These are phyloP conservation scores for Campoplex capitator DNA, from an alignment of 2,888 invertebrate genomes.

Conservation along the genomic window DNA sequence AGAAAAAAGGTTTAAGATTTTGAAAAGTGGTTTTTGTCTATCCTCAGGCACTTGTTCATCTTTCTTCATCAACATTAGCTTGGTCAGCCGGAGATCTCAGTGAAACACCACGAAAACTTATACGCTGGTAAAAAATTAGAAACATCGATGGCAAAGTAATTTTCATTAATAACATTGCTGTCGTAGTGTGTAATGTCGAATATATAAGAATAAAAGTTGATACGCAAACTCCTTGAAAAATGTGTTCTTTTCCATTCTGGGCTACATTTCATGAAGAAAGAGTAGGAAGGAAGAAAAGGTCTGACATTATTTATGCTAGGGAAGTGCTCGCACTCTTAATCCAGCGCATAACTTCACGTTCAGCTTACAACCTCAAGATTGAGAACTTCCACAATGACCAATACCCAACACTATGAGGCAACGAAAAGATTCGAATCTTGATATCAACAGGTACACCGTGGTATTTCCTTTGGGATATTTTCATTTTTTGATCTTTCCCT, in stretches of 20 bases:
- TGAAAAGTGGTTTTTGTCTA: conserved; percentile 71
- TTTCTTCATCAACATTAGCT: conserved; percentile 32
- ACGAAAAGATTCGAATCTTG: conserved; percentile 40
- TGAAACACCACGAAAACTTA: conserved; percentile 31
- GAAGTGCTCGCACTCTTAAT: conserved; percentile 69
- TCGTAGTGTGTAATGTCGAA: conserved; percentile 25
- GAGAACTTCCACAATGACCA: conserved; percentile 29
- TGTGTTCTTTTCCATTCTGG: conserved; percentile 1
- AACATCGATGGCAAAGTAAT: conserved; percentile 16
- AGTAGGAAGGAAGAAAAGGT: conserved; percentile 28
- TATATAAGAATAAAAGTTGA: conserved; percentile 25
- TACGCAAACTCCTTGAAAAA: conserved; percentile 18
- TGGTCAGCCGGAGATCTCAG: conserved; percentile 6
- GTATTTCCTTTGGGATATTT: conserved; percentile 29
- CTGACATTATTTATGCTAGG: conserved; percentile 70
- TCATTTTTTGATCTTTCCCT: conserved; percentile 26
- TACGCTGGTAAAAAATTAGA: neutral
- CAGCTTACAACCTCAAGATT: conserved; percentile 70
- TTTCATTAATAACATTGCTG: conserved; percentile 22
- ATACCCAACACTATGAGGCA: conserved; percentile 40
- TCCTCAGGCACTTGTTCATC: conserved; percentile 37
- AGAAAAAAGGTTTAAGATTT: conserved; percentile 55
- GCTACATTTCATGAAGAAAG: conserved; percentile 26
- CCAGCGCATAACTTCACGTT: conserved; percentile 78
- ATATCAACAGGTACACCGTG: conserved; percentile 48